Evolutionary conservation across 2,113 vertebrate species (phyloP).

Genomic region (Mesoclemmys tuberculata): DNA sequence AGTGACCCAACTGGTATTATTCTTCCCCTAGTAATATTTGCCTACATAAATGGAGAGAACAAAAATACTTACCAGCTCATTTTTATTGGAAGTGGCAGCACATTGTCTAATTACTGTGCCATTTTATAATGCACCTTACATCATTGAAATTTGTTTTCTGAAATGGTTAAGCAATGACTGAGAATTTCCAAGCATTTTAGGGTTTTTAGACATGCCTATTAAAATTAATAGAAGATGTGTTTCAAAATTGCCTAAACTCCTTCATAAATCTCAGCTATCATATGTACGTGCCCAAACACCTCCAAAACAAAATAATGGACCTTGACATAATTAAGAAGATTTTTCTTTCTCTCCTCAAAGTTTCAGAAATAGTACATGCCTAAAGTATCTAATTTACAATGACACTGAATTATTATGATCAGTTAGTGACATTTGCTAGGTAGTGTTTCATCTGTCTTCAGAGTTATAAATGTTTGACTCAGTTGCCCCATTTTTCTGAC

Average conservation of each 20-base stretch:
- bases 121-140: background rate
- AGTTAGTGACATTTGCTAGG: background rate
- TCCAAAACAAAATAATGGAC: background rate
- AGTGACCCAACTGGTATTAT: too few species aligned
- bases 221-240: background rate
- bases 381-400: background rate
- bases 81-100: too few species aligned
- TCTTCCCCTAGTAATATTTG: too few species aligned
- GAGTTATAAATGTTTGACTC: constrained; percentile 19
- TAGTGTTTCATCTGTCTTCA: background rate
- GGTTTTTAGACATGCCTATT: background rate
- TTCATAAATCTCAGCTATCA: background rate
- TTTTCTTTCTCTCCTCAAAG: background rate
- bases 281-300: background rate
- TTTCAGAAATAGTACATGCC: background rate
- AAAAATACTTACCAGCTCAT: too few species aligned
- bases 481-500: constrained; percentile 8
- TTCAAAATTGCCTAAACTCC: background rate
- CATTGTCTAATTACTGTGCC: too few species aligned
- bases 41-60: too few species aligned
- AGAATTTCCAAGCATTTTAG: background rate
- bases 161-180: background rate
- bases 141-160: background rate
- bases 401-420: background rate
- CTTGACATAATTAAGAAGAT: background rate